Percentiles rank a stretch among this genome's conserved stretches.
Evolutionary conservation across 2,113 vertebrate species (phyloP).

Genomic region (Ciconia maguari): DNA sequence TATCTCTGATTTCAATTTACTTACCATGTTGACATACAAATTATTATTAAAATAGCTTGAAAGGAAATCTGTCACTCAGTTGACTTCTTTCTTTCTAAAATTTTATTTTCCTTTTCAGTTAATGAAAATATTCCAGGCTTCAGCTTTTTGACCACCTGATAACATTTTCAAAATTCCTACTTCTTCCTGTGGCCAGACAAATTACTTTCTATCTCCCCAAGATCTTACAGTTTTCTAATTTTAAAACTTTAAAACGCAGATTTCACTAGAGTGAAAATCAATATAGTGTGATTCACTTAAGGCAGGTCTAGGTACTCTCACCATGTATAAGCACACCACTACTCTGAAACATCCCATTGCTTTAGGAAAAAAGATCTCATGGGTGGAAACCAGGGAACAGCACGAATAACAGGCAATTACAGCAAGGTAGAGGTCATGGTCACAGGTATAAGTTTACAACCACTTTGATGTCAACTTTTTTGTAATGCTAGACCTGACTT

Average conservation of each 20-base stretch:
- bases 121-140: not conserved
- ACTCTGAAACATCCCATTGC: not conserved
- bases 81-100: not conserved
- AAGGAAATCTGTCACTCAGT: not conserved
- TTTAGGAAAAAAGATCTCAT: not conserved
- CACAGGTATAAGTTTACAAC: not conserved
- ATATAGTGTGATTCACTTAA: not conserved
- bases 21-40: not conserved
- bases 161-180: not conserved
- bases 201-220: not conserved
- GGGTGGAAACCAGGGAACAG: not conserved
- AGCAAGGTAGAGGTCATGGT: not conserved
- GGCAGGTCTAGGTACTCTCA: not conserved
- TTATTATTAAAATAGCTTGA: not conserved
- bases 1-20: not conserved
- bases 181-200: not conserved
- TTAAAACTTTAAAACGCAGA: not conserved
- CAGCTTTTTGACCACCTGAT: not conserved
- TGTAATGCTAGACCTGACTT: not conserved
- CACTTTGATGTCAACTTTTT: not conserved
- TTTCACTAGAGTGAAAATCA: not conserved
- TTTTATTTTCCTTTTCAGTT: not conserved
- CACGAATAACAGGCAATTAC: rapidly evolving
- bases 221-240: not conserved
- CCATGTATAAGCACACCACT: not conserved